Percentiles rank a stretch among this genome's conserved stretches.
Conservation (phyloP, 1,140 invertebrate species). For the Lepidurus arcticus region DNA sequence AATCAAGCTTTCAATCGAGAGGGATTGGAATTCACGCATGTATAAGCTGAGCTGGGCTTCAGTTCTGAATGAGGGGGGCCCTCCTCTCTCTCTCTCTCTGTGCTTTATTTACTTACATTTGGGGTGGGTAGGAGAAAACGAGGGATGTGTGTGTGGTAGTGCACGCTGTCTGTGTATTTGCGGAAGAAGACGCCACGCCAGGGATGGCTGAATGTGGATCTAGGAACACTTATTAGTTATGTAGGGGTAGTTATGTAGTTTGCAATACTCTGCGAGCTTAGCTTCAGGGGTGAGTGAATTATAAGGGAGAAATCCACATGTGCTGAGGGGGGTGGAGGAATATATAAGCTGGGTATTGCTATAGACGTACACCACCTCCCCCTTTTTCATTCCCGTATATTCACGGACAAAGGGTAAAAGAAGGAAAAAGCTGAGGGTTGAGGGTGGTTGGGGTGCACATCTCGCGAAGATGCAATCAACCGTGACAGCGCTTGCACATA, state of each 20-base stretch:
- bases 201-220: slow-evolving; percentile 6
- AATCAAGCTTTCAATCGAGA: slow-evolving; percentile 22
- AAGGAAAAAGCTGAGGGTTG: background rate
- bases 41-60: slow-evolving; percentile 17
- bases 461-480: slow-evolving; percentile 14
- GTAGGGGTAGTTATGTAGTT: background rate
- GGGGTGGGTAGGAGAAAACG: slow-evolving; percentile 7
- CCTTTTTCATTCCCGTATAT: background rate
- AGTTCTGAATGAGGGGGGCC: background rate
- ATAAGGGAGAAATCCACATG: background rate
- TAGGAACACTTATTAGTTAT: slow-evolving; percentile 22
- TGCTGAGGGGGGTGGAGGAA: background rate
- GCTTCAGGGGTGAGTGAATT: background rate
- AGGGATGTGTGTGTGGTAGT: background rate
- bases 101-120: slow-evolving; percentile 18
- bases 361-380: background rate
- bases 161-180: slow-evolving; percentile 9
- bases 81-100: background rate
- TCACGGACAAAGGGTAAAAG: background rate
- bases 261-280: background rate
- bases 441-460: background rate
- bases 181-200: background rate
- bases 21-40: slow-evolving; percentile 21
- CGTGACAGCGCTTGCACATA: slow-evolving; percentile 3
- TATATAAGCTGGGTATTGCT: background rate